Percentiles rank a stretch among this genome's conserved stretches.
These are phyloP conservation scores for Hyposoter dolosus DNA, from an alignment of 2,888 invertebrate genomes.

Conservation along the genomic window DNA sequence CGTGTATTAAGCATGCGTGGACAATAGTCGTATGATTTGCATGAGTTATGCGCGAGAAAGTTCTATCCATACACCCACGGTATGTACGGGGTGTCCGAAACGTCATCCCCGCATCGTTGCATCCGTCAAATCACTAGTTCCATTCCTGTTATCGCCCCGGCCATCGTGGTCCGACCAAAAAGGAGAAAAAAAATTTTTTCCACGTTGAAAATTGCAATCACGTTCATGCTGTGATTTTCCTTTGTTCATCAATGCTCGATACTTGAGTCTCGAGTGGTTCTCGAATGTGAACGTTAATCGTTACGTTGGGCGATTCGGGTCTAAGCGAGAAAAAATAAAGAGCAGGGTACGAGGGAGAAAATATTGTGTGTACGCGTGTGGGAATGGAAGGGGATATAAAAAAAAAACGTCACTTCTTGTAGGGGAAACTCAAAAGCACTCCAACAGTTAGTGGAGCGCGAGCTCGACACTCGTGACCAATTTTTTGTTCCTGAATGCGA, in stretches of 20 bases:
- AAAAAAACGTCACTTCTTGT: conserved; percentile 17
- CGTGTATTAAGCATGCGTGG: conserved; percentile 76
- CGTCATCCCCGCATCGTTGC: background rate
- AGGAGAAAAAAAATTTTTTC: background rate
- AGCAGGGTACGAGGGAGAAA: conserved; percentile 14
- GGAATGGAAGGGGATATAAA: conserved; percentile 2
- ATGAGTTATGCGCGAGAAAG: conserved; percentile 80
- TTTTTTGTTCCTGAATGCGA: conserved; percentile 29
- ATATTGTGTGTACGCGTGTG: background rate
- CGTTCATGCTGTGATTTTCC: background rate
- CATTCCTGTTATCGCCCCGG: too few species aligned
- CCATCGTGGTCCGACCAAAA: too few species aligned
- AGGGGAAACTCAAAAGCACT: conserved; percentile 34
- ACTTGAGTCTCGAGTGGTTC: conserved; percentile 10
- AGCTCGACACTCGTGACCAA: conserved; percentile 57
- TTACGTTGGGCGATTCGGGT: background rate
- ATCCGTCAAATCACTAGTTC: background rate
- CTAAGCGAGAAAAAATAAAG: background rate
- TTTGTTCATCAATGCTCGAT: background rate
- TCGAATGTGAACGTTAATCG: background rate
- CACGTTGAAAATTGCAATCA: background rate
- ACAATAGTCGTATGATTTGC: conserved; percentile 78
- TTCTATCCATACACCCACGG: conserved; percentile 65
- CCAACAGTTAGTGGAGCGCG: conserved; percentile 18
- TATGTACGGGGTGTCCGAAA: conserved; percentile 1